Evolutionary conservation across 2,113 vertebrate genomes (phyloP).

Genomic region (Orthonyx spaldingii): DNA sequence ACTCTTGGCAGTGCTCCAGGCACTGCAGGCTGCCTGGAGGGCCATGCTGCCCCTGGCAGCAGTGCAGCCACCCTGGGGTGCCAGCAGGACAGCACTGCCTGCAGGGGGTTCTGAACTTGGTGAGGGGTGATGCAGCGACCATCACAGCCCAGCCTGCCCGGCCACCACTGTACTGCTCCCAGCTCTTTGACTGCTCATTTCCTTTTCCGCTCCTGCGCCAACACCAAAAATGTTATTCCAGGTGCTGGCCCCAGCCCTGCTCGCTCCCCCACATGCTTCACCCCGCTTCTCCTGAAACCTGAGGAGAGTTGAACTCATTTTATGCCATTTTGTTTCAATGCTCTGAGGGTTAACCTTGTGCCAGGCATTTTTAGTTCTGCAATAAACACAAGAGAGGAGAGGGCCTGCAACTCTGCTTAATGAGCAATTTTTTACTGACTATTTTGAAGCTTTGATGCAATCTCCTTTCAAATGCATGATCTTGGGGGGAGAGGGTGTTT

Average conservation of each 20-base stretch:
- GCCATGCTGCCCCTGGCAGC: accelerated
- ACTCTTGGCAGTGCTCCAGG: background rate
- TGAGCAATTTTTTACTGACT: background rate
- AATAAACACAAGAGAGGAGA: background rate
- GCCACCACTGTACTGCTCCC: background rate
- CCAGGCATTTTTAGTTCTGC: slow-evolving; percentile 4
- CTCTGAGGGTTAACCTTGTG: background rate
- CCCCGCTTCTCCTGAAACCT: slow-evolving; percentile 20
- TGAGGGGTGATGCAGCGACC: accelerated
- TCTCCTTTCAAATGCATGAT: background rate
- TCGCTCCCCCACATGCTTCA: slow-evolving; percentile 1
- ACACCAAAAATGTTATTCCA: slow-evolving; percentile 51
- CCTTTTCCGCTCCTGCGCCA: background rate
- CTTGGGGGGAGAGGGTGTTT: background rate
- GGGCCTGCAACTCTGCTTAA: background rate
- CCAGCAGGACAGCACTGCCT: background rate
- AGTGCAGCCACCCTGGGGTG: background rate
- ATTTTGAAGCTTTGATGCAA: background rate
- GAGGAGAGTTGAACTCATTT: slow-evolving; percentile 42
- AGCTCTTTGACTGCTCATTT: background rate
- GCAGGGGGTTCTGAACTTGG: background rate
- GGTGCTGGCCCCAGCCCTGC: background rate
- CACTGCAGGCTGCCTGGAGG: background rate
- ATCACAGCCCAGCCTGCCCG: background rate
- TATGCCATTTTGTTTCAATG: slow-evolving; percentile 39